Conservation (phyloP, 2,113 vertebrate genomes). For the Furnarius figulus region DNA sequence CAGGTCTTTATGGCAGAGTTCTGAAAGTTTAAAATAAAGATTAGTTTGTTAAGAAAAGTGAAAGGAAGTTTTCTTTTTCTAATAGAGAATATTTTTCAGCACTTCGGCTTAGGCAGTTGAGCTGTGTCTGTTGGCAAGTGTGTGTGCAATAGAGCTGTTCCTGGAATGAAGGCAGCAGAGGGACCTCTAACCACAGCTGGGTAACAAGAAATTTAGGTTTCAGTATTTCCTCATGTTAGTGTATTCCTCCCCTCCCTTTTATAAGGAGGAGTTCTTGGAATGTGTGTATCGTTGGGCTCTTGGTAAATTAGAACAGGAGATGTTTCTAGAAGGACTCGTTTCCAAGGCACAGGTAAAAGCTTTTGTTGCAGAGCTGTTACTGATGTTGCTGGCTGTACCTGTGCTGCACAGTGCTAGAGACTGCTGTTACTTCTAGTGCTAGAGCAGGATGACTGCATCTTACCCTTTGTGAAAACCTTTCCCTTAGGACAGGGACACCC, state of each 20-base stretch:
- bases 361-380: neutral
- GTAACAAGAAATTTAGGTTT: neutral
- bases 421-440: neutral
- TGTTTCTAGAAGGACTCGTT: neutral
- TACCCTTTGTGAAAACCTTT: neutral
- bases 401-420: neutral
- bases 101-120: accelerated
- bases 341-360: neutral
- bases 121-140: neutral
- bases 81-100: neutral
- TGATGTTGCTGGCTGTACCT: accelerated
- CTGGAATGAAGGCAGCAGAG: neutral
- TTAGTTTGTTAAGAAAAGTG: neutral
- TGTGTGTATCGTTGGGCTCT: neutral
- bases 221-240: accelerated
- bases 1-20: neutral
- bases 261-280: neutral
- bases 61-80: neutral
- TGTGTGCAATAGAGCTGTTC: neutral
- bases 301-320: neutral
- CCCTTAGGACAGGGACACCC: neutral
- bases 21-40: neutral
- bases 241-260: neutral
- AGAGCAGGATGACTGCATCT: neutral
- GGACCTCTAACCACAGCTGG: neutral